Conservation (phyloP, 1,140 invertebrate genomes). For the Pseudomyrmex gracilis region DNA sequence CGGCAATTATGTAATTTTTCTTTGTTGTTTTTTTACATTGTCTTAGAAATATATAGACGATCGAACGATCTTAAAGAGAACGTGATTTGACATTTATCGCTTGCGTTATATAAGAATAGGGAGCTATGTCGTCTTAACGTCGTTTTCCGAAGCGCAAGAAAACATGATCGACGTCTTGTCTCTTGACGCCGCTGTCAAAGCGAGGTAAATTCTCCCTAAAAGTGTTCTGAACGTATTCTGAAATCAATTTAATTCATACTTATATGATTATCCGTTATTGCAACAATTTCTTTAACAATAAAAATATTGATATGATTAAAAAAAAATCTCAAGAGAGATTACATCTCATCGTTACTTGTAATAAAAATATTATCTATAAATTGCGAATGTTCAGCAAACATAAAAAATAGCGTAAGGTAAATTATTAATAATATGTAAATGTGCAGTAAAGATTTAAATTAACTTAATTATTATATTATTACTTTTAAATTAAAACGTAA, state of each 20-base stretch:
- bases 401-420: too few relatives aligned
- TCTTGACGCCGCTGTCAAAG: slow-evolving; percentile 88
- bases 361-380: too few relatives aligned
- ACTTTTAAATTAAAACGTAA: neutral
- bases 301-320: too few relatives aligned
- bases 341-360: too few relatives aligned
- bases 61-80: slow-evolving; percentile 31
- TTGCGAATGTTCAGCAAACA: too few relatives aligned
- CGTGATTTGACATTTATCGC: slow-evolving; percentile 37
- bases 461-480: too few relatives aligned
- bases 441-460: too few relatives aligned
- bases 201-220: slow-evolving; percentile 78
- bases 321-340: too few relatives aligned
- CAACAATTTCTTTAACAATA: neutral
- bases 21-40: neutral
- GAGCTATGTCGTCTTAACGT: slow-evolving; percentile 80
- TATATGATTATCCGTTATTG: slow-evolving; percentile 7
- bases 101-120: slow-evolving; percentile 47
- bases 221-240: slow-evolving; percentile 71
- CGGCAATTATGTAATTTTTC: neutral
- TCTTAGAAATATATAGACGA: slow-evolving; percentile 17
- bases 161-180: slow-evolving; percentile 93
- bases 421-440: too few relatives aligned
- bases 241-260: slow-evolving; percentile 35
- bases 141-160: slow-evolving; percentile 92